A percentile compares a stretch with the other conserved stretches of the same genome.
Conservation (phyloP, 2,113 vertebrate genomes). For the Larimichthys polyactis region DNA sequence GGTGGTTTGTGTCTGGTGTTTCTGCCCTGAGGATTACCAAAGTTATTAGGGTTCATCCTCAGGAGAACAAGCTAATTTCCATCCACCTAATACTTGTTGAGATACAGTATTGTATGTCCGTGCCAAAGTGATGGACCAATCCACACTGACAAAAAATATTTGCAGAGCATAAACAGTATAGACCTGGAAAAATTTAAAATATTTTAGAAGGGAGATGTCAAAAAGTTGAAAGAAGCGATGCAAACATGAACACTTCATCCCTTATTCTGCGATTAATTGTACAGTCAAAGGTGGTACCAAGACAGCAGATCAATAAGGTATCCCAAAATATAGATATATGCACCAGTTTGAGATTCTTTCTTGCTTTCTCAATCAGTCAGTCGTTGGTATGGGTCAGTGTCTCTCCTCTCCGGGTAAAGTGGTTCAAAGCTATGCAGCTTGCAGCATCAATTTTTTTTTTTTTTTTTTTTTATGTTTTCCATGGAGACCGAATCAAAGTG, state of each 20-base stretch:
- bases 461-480: slow-evolving; percentile 19
- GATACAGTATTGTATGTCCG: not conserved
- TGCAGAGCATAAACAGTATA: too few relatives aligned
- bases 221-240: not conserved
- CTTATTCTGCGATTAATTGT: not conserved
- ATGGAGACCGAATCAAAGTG: slow-evolving; percentile 49
- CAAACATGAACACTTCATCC: not conserved
- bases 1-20: too few relatives aligned
- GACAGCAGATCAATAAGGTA: not conserved
- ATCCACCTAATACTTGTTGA: not conserved
- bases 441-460: slow-evolving; percentile 10
- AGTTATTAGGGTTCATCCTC: too few relatives aligned
- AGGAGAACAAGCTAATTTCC: not conserved
- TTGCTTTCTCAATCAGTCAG: not conserved
- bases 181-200: not conserved
- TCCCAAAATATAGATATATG: not conserved
- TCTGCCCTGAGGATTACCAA: too few relatives aligned
- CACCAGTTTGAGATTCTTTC: not conserved
- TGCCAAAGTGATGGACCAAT: too few relatives aligned
- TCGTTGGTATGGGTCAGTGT: not conserved
- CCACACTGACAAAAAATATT: not conserved
- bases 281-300: not conserved
- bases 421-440: slow-evolving; percentile 28
- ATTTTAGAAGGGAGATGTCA: not conserved
- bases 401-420: not conserved